phyloP scores from a whole-genome alignment of 2,113 vertebrate genomes.

The Mandrillus leucophaeus region DNA sequence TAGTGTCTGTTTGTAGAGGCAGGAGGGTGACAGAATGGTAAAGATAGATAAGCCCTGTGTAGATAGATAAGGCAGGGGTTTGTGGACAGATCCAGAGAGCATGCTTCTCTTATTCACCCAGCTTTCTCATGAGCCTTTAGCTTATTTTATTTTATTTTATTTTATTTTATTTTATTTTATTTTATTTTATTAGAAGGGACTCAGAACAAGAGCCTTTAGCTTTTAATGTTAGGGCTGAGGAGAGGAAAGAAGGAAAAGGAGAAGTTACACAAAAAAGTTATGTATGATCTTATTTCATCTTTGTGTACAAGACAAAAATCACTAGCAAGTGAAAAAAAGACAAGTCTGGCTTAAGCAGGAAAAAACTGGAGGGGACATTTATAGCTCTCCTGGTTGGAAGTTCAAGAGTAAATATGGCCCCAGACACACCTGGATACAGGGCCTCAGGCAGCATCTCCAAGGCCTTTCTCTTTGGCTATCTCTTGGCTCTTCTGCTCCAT shows the following conservation, averaged over 20 bases:
- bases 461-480: background rate
- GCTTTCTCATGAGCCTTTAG: background rate
- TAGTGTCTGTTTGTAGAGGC: background rate
- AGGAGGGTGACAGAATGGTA: background rate
- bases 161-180: too few relatives aligned
- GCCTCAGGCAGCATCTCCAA: background rate
- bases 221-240: background rate
- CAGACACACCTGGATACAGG: background rate
- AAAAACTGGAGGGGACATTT: background rate
- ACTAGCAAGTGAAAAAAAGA: background rate
- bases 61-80: background rate
- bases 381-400: background rate
- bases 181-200: too few relatives aligned
- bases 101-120: background rate
- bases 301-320: background rate
- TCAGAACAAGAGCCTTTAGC: background rate
- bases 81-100: background rate
- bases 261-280: background rate
- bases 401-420: background rate
- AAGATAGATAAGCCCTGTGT: background rate
- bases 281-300: background rate
- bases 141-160: too few relatives aligned
- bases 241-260: background rate
- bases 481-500: background rate
- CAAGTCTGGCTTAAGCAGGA: background rate